Evolutionary conservation across 1,140 invertebrate species (phyloP).

Genomic region (Lamellibrachia luymesi): DNA sequence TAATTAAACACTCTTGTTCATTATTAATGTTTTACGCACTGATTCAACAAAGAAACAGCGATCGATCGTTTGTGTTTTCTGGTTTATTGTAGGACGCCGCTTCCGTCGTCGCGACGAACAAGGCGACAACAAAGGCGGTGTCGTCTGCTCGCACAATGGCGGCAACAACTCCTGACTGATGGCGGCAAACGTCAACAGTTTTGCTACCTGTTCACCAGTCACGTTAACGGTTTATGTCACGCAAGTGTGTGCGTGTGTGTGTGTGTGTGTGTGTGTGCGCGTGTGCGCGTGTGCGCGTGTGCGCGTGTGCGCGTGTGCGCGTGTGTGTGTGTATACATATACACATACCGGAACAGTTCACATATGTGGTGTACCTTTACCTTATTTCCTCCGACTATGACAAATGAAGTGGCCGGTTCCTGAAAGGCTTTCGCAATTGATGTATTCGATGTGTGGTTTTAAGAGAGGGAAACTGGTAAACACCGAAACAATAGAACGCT

Average conservation of each 20-base stretch:
- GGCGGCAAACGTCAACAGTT: not conserved
- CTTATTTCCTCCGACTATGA: not conserved
- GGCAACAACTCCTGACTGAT: not conserved
- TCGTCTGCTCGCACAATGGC: not conserved
- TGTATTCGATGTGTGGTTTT: not conserved
- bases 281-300: not conserved
- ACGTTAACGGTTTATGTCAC: not conserved
- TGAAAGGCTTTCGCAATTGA: not conserved
- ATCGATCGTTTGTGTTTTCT: not conserved
- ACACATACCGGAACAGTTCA: not conserved
- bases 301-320: too few species aligned
- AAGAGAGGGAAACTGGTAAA: not conserved
- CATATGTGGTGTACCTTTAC: not conserved
- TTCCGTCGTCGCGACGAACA: not conserved
- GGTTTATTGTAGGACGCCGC: not conserved
- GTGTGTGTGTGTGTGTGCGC: too few species aligned
- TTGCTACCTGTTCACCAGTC: not conserved
- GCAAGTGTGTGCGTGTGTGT: not conserved
- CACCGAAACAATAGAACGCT: too few species aligned
- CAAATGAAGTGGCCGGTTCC: not conserved
- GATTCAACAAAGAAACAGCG: not conserved
- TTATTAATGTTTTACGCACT: not conserved
- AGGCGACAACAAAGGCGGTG: not conserved
- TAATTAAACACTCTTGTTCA: not conserved
- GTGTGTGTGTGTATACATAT: not conserved